Evolutionary conservation across 2,797 vertebrate species (phyloP), one percentile per base, ranked within the genome.

Genomic region (Argya squamiceps): DNA sequence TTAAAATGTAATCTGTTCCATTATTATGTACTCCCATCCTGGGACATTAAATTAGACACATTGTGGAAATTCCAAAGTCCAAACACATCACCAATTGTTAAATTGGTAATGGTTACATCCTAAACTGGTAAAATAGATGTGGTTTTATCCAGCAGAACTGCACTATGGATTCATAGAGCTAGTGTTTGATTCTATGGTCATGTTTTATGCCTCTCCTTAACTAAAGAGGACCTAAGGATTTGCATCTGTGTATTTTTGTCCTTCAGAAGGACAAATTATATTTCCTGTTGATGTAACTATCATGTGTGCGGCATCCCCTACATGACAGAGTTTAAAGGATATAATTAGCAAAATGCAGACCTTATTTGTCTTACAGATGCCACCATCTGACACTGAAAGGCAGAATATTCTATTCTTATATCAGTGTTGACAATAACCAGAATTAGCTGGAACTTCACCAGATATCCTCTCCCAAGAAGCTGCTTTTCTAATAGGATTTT

Each of bases 321-420:
- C 86, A 89, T 47, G 76, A 93, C 90, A 73, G 2, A 63, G 81
- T 96, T 95, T 96, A 95, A 97, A 95, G 88, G 52, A 65, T 93
- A 70, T 96, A 97, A 92, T 96, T 96, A 96, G 85, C 76, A 92
- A 92, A 91, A 93, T 87, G 95, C 74, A 75, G 90, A 41, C 64
- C 56, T 95, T 84, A 83, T 89, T 96, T 94, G 92, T 88, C 94
- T 90, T 90, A 79, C 36, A 84, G 60, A 73, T 96, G 91, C 70
- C 88, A 81, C 82, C 59, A 93, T 92, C 91, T 88, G 88, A 95
- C 24, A 6, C 80, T 95, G 82, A 84, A 95, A 44, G 52, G 47
- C 23, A 94, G 39, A 74, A 80, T 44, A 94, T 83, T 88, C 92
- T 87, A 39, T 92, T 94, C 84, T 63, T 47, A 50, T 80, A 95